phyloP scores from a whole-genome alignment of 2,113 vertebrate genomes.

The Machaerirhynchus nigripectus region DNA sequence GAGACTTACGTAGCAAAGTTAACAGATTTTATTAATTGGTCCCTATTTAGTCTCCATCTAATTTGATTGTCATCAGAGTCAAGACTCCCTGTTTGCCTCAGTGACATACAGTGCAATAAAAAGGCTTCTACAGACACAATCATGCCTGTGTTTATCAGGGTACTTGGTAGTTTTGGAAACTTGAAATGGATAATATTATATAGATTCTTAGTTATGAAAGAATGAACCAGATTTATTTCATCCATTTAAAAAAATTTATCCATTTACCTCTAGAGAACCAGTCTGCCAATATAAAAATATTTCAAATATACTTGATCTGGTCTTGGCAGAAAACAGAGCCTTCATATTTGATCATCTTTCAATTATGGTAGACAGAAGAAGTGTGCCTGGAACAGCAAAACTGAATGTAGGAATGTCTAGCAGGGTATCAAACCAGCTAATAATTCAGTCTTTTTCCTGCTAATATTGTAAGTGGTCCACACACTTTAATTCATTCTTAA shows the following conservation, averaged over 20 bases:
- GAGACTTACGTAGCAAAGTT: background rate
- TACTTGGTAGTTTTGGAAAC: background rate
- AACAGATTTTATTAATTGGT: background rate
- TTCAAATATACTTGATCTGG: background rate
- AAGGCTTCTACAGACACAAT: background rate
- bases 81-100: background rate
- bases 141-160: background rate
- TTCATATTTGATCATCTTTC: background rate
- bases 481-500: background rate
- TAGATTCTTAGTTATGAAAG: background rate
- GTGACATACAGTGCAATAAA: background rate
- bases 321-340: background rate
- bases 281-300: background rate
- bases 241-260: background rate
- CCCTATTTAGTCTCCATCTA: background rate
- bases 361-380: background rate
- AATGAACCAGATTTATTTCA: background rate
- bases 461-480: background rate
- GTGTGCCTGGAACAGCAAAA: background rate
- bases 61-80: background rate
- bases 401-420: background rate
- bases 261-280: background rate
- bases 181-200: background rate
- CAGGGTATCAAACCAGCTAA: background rate
- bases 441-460: background rate